Base-by-base conservation (phyloP, 2,797 vertebrate species). In the Meda fulgida region DNA sequence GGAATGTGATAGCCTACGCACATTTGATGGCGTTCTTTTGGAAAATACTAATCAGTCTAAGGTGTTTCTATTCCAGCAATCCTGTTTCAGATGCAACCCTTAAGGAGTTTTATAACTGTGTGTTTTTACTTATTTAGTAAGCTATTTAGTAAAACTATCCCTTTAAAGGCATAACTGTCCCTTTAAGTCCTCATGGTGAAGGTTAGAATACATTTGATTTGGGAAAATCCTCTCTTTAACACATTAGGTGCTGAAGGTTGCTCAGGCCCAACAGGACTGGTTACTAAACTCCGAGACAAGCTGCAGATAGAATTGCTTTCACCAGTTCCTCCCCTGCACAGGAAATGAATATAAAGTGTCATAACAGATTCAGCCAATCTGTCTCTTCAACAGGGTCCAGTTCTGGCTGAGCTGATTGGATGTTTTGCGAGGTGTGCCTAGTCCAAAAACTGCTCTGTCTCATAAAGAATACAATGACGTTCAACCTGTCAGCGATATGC, bases 331-430 rank as follows among this genome's bases (percentile, higher is more conserved):
- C 19, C 65, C 34, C 26, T 53, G 3, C 48, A 21, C 70, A 80
- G 80, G 84, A 88, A 84, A 88, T 78, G 5, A 86, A 83, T 29
- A 72, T 78, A 53, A 69, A 53, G 34, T 67, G 34, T 67, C 43
- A 66, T 58, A 67, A 55, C 34, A 70, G 29, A 83, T 43, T 70
- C 23, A 36, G 38, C 11, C 36, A 65, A 26, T 77, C 40, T 14
- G 55, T 73, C 43, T 66, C 29, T 51, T 4, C 46, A 66, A 51
- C 66, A 80, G 21, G 46, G 31, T 63, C 29, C 19, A 36, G 29
- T 75, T 75, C 29, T 83, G 29, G 13, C 31, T 19, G 71, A 83
- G 71, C 40, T 36, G 19, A 55, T 29, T 81, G 31, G 65, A 58
- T 71, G n/a, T 53, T 23, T 38, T 40, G 4, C 31, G 23, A 71